Base-by-base conservation (phyloP, 2,113 vertebrate genomes). In the Gnathonemus longibarbis region DNA sequence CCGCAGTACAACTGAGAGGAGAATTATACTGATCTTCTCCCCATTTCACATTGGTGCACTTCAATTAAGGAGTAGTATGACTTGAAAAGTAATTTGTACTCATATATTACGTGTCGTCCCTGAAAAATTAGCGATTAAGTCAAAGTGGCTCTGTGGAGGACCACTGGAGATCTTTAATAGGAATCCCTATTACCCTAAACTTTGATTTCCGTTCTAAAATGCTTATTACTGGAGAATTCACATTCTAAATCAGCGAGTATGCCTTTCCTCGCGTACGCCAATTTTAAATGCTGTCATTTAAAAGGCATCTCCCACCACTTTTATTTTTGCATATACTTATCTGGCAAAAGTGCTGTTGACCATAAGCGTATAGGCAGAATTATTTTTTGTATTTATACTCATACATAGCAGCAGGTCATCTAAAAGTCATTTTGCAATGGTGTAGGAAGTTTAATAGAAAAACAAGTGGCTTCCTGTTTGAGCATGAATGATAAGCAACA, bases 41-140 rank as follows among this genome's bases (percentile, higher is more conserved):
- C 92, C 95, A 95, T 95, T 96, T 95, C 94, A 96, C 94, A 93
- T 95, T 95, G 95, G 93, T 95, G 94, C 93, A 92, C 93, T 95
- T 96, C 96, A 96, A 96, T 97, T 97, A 97, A 96, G 94, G 94
- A 95, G 94, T 95, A 96, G 95, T 95, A 95, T 92, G 94, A 95
- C 92, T 70, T 93, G 93, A 92, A 95, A 95, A 96, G 95, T 95
- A 95, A 96, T 96, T 96, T 96, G 96, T 95, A 95, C 91, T 94
- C 95, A 96, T 94, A 94, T 95, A 97, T 96, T 96, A 96, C 94
- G 95, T 95, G 96, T 95, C 93, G 0, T 74, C 91, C 92, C 91
- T 96, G 96, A 97, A 95, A 96, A 96, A 97, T 96, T 90, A 24
- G 94, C 0, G 87, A 96, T 96, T 95, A 95, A 96, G 91, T 95